These are phyloP conservation scores for Chymomyza fuscimana DNA, from an alignment of 2,888 invertebrate genomes.

Conservation along the genomic window DNA sequence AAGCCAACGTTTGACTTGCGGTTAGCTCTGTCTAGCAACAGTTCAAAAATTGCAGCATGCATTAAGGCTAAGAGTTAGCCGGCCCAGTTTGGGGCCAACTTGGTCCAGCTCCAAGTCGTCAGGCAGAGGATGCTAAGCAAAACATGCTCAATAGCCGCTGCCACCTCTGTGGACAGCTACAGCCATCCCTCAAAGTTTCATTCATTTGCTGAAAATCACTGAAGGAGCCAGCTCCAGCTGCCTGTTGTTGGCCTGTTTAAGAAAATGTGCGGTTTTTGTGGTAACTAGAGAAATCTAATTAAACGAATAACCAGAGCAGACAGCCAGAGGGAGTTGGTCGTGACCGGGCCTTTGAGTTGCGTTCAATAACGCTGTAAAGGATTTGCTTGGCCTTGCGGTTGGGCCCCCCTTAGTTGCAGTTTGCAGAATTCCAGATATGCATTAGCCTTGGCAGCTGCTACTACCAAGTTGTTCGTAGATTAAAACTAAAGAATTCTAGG, in stretches of 20 bases:
- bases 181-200: not conserved
- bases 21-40: constrained; percentile 34
- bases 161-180: constrained; percentile 11
- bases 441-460: no score
- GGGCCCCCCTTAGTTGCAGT: no score
- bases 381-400: no score
- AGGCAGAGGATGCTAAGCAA: constrained; percentile 19
- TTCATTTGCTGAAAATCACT: not conserved
- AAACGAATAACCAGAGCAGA: constrained; percentile 62
- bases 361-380: no score
- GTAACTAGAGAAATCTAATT: constrained; percentile 74
- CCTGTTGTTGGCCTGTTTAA: constrained; percentile 37
- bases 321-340: not conserved
- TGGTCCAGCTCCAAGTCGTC: not conserved
- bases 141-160: constrained; percentile 47
- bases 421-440: no score
- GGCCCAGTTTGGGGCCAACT: not conserved
- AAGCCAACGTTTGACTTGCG: constrained; percentile 22
- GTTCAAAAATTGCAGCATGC: constrained; percentile 54
- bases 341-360: no score
- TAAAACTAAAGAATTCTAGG: no score
- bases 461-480: no score
- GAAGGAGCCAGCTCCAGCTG: constrained; percentile 2
- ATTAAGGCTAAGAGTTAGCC: not conserved
- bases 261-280: constrained; percentile 74